Base-by-base conservation (phyloP, 2,888 invertebrate genomes). In the Congeria kusceri region DNA sequence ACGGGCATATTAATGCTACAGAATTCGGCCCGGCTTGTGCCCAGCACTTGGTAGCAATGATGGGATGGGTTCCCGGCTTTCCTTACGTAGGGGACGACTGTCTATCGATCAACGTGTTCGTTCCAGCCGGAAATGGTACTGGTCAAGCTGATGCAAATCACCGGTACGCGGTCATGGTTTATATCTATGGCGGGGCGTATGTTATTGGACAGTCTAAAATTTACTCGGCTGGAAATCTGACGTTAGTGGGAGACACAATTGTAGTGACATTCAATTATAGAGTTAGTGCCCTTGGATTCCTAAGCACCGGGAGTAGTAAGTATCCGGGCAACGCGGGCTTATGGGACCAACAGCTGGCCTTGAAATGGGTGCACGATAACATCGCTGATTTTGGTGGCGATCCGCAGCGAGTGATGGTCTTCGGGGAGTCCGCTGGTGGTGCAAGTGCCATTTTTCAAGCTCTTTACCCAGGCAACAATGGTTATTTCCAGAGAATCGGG, bases 401-500 rank as follows among this genome's bases (percentile, higher is more conserved):
- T 93, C 97, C 97, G 27, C 95, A 96, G 88, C 97, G 97, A 92
- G 96, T 98, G 62, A 98, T 98, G 96, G 94, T 98, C 66, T 98
- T 98, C 93, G 98, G 98, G n/a, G 98, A 98, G 94, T 97, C 97
- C 68, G 98, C 98, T 44, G 98, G 98, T 5, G 98, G 98, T 1
- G 97, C 97, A 20, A 97, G 98, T 32, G 97, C 98, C 11, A 96
- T 97, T 44, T 92, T 94, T 20, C 95, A 95, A 86, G 87, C 95
- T 57, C 95, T 99, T 87, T 98, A 98, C 1, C 98, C 98, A 0
- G 96, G 96, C 53, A 98, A 98, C 85, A 95, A 96, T 86, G 96
- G 97, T 1, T 94, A 98, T 72, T 93, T 94, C 67, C 84, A 88
- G 46, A 95, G 98, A 93, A 98, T 98, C 3, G 97, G 98, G 87